Evolutionary conservation across 35 echinoderm and acorn worm species (phyloP).

Genomic region (Lytechinus variegatus): DNA sequence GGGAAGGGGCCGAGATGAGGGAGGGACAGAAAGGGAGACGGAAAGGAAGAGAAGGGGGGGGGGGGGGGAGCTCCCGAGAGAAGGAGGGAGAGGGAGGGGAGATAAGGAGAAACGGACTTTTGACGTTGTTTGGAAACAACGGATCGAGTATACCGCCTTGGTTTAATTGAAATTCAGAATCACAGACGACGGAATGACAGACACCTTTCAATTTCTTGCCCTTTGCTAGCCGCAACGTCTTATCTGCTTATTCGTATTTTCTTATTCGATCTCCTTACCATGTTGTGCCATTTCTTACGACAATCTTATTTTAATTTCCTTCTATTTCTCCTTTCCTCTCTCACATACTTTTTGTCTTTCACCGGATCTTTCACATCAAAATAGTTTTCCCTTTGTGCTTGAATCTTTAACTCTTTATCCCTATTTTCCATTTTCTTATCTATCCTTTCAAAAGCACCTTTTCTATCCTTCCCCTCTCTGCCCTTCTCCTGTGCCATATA

Average conservation of each 20-base stretch:
- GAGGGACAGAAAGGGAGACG: neutral
- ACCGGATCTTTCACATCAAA: neutral
- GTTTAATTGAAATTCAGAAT: neutral
- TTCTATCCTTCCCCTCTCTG: no score
- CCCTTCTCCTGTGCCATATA: no score
- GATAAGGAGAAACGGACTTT: neutral
- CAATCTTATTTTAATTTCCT: neutral
- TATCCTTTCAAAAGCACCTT: no score
- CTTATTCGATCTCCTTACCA: no score
- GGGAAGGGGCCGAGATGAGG: neutral
- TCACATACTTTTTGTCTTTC: neutral
- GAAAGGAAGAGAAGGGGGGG: neutral
- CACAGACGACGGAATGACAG: neutral
- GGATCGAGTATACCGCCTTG: neutral
- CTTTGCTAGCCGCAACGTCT: neutral
- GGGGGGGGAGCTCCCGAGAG: neutral
- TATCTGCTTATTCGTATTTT: no score
- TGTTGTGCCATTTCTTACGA: neutral
- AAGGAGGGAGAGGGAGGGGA: neutral
- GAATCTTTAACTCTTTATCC: neutral
- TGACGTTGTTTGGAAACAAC: neutral
- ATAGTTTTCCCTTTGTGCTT: neutral
- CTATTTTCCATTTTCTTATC: no score
- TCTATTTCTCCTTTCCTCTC: neutral
- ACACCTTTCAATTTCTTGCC: neutral